Evolutionary conservation across 2,888 invertebrate species (phyloP), one percentile per base, ranked within the genome.

Genomic region (Archaeoteleia sp.): DNA sequence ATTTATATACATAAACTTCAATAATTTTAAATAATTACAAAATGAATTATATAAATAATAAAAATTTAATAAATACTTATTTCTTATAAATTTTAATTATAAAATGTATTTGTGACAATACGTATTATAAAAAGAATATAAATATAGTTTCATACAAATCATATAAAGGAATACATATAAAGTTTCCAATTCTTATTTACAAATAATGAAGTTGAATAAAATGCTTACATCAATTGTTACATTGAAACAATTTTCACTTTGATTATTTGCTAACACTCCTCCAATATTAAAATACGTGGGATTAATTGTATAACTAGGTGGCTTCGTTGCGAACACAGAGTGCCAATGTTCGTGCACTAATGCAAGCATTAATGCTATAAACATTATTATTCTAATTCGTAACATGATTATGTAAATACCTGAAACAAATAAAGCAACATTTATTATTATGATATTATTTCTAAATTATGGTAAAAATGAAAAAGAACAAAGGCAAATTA

Each of bases 201-300:
- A n/a, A n/a, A n/a, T 25, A 12, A 9, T 25, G 3, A 35, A 12
- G 25, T 25, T 10, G 9, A 35, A 34, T 14, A 10, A 5, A 27
- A 34, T 14, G 75, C 91, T 90, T 88, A 95, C 95, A 81, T 91
- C 91, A 74, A 96, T 94, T 17, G 92, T 95, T 77, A 93, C 90
- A 78, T 91, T 91, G 85, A 96, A 96, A 86, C 93, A 91, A 7
- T 87, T 87, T 79, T 93, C 91, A 71, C 95, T 95, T 37, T 92
- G 91, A 74, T 92, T 92, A 85, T 92, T 93, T 65, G 95, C 95
- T 13, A 97, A 89, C 1, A 97, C 96, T n/a, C 96, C 96, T 12
- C 96, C 96, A 63, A 97, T 95, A 80, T 95, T 95, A 86, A 93
- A 96, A 74, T 90, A 90, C 8, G 89, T 89, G 14, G 91, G 92